These are phyloP conservation scores for Macrostomum cliftonense DNA, from an alignment of 2,888 invertebrate genomes.

Conservation along the genomic window DNA sequence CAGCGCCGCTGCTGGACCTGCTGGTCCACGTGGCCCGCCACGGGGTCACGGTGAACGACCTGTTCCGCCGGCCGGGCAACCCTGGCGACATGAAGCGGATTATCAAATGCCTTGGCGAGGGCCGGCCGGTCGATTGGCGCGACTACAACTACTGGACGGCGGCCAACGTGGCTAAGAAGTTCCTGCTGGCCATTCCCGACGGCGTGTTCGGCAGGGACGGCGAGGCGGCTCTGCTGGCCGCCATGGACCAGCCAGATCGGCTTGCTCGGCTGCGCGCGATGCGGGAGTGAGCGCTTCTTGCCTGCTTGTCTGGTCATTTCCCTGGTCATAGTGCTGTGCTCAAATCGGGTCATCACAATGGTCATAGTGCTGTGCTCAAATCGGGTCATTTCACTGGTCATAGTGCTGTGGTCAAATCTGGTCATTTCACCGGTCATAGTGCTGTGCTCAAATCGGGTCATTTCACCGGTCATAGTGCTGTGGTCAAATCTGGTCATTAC, in stretches of 20 bases:
- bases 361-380: no score
- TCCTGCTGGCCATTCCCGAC: constrained; percentile 81
- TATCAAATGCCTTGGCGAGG: constrained; percentile 29
- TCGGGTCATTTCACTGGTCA: no score
- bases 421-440: no score
- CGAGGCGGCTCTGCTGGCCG: constrained; percentile 69
- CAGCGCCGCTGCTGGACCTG: constrained; percentile 16
- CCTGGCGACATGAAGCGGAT: constrained; percentile 29
- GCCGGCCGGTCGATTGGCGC: constrained; percentile 27
- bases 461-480: no score
- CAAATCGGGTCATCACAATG: no score
- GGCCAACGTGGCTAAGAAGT: constrained; percentile 91
- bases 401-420: no score
- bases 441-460: no score
- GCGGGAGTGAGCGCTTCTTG: constrained; percentile 52
- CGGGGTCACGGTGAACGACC: constrained; percentile 33
- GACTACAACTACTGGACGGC: constrained; percentile 60
- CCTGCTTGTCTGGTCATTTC: no score
- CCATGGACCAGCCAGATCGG: constrained; percentile 61
- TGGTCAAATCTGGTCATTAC: no score
- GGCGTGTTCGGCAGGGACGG: constrained; percentile 82
- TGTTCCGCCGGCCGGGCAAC: constrained; percentile 35
- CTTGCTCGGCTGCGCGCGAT: constrained; percentile 72
- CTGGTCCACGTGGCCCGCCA: constrained; percentile 34
- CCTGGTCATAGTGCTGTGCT: no score